These are phyloP conservation scores for Gnathonemus echidnorhynchus DNA, from an alignment of 2,113 vertebrate genomes.

Conservation along the genomic window DNA sequence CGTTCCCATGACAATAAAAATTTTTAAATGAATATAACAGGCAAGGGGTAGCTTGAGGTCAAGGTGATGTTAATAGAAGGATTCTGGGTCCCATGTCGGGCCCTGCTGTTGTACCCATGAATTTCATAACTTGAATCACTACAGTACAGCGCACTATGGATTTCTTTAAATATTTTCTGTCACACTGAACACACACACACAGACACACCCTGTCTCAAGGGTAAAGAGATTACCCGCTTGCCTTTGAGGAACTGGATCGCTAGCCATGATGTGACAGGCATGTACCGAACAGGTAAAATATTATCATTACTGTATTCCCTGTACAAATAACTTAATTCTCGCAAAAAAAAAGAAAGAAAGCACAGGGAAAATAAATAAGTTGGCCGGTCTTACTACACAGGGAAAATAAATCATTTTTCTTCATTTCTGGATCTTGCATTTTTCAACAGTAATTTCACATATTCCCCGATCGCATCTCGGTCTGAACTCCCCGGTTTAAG, in stretches of 20 bases:
- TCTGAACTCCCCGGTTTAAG: conserved; percentile 8
- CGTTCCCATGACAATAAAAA: background rate
- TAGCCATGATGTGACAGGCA: background rate
- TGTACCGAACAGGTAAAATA: conserved; percentile 31
- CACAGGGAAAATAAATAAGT: conserved; percentile 14
- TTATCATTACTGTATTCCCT: conserved; percentile 18
- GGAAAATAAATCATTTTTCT: conserved; percentile 24
- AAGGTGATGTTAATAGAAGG: background rate
- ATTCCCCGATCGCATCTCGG: conserved; percentile 5
- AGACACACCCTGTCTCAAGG: background rate
- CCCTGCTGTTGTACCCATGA: background rate
- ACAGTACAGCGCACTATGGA: background rate
- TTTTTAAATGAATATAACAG: background rate
- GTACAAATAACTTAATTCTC: conserved; percentile 14
- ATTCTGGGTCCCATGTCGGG: background rate
- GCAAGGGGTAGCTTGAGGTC: background rate
- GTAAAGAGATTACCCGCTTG: background rate
- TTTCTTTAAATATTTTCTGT: background rate
- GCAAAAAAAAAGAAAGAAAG: background rate
- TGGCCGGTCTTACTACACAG: conserved; percentile 20
- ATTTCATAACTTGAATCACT: background rate
- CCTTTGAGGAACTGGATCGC: background rate
- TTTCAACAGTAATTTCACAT: conserved; percentile 17
- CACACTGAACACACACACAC: background rate
- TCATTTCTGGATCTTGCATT: conserved; percentile 15